Evolutionary conservation across 2,888 invertebrate genomes (phyloP).

Genomic region (Trachelus stipa): DNA sequence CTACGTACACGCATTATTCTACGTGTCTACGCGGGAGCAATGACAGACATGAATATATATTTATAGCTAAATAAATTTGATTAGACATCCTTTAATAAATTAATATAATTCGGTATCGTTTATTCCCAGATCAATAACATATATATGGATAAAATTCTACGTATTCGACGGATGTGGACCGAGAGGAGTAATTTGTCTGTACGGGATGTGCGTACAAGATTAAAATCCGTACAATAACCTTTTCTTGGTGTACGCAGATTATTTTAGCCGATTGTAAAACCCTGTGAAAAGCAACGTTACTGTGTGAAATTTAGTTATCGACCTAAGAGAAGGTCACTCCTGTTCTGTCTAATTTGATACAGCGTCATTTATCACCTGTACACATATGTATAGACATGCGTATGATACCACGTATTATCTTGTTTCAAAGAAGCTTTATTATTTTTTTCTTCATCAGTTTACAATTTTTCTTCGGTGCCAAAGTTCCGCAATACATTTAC

Average conservation of each 20-base stretch:
- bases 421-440: not conserved
- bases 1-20: not conserved
- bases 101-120: not conserved
- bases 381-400: not conserved
- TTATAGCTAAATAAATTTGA: conserved; percentile 12
- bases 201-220: not conserved
- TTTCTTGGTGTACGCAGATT: not conserved
- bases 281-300: not conserved
- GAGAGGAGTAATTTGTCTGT: not conserved
- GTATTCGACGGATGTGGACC: not conserved
- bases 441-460: not conserved
- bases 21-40: conserved; percentile 24
- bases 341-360: not conserved
- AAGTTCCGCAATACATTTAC: not conserved
- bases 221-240: not conserved
- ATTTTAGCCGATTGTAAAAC: not conserved
- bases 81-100: conserved; percentile 23
- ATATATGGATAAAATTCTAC: not conserved
- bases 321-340: not conserved
- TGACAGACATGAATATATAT: conserved; percentile 24
- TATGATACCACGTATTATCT: not conserved
- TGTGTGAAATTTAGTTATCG: not conserved
- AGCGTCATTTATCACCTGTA: not conserved
- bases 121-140: not conserved
- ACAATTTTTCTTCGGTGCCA: not conserved